These are phyloP conservation scores for Ptychadena robeensis DNA, from an alignment of 2,797 vertebrate genomes.

Conservation along the genomic window DNA sequence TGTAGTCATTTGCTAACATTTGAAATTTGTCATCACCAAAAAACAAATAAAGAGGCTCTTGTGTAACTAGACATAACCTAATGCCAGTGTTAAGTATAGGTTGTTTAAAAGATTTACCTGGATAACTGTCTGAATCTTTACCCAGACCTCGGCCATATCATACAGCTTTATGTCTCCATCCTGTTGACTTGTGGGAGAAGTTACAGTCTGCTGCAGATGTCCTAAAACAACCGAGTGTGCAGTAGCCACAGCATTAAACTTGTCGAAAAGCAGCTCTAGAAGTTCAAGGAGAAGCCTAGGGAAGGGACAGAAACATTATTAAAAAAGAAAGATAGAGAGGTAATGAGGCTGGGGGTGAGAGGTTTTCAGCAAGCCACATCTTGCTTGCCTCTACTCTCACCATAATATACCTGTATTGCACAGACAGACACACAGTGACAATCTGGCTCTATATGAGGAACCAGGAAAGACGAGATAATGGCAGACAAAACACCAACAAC, in stretches of 20 bases:
- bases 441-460: no score
- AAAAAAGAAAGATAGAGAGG: no score
- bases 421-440: no score
- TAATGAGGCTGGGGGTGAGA: no score
- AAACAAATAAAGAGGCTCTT: neutral
- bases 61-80: neutral
- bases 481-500: no score
- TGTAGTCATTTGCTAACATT: no score
- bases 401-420: no score
- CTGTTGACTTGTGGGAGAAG: conserved; percentile 76
- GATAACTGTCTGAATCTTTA: conserved; percentile 95
- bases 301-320: neutral
- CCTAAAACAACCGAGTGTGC: conserved; percentile 89
- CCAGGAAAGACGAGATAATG: no score
- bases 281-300: conserved; percentile 91
- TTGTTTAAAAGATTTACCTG: conserved; percentile 78
- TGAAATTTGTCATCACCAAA: neutral
- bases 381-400: no score
- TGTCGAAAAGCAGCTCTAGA: conserved; percentile 93
- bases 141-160: conserved; percentile 95
- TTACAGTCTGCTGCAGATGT: conserved; percentile 86
- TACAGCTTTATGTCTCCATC: conserved; percentile 91
- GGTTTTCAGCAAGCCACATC: no score
- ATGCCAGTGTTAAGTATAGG: neutral
- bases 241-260: conserved; percentile 93